Conservation (phyloP, 2,113 vertebrate species). For the Cynocephalus volans region DNA sequence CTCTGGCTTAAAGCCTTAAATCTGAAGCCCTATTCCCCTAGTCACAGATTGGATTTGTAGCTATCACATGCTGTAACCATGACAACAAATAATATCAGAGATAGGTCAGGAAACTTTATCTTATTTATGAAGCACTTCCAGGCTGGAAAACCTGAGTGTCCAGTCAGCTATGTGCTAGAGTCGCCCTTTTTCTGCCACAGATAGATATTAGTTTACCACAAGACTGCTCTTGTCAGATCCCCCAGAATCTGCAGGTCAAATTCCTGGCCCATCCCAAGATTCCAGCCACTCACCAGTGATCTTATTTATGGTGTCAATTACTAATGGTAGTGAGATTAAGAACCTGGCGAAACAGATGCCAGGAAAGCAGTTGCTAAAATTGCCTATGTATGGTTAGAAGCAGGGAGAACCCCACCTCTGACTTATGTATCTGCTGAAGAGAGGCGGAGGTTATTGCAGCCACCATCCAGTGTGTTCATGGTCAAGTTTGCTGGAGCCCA, state of each 20-base stretch:
- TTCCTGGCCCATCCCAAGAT: conserved; percentile 83
- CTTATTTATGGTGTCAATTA: conserved; percentile 80
- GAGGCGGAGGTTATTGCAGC: not conserved
- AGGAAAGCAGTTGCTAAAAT: conserved; percentile 73
- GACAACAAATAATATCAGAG: conserved; percentile 71
- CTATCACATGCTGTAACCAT: conserved; percentile 43
- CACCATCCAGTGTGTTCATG: not conserved
- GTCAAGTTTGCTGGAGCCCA: conserved; percentile 12
- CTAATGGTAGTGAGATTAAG: conserved; percentile 81
- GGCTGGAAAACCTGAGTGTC: conserved; percentile 63
- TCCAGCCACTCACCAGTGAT: conserved; percentile 78
- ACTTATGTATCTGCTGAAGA: not conserved
- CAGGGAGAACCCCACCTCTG: not conserved
- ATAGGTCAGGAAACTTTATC: conserved; percentile 77
- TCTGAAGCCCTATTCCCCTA: not conserved
- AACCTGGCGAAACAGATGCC: conserved; percentile 76
- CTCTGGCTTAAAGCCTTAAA: not conserved
- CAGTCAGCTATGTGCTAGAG: conserved; percentile 74
- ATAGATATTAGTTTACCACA: conserved; percentile 79
- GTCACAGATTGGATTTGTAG: conserved; percentile 23
- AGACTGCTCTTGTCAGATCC: conserved; percentile 56
- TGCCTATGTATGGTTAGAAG: conserved; percentile 70
- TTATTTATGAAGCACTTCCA: conserved; percentile 73
- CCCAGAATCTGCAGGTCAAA: conserved; percentile 77
- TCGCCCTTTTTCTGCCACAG: conserved; percentile 66